phyloP scores from a whole-genome alignment of 2,888 invertebrate species.

The Drosophila lutescens region DNA sequence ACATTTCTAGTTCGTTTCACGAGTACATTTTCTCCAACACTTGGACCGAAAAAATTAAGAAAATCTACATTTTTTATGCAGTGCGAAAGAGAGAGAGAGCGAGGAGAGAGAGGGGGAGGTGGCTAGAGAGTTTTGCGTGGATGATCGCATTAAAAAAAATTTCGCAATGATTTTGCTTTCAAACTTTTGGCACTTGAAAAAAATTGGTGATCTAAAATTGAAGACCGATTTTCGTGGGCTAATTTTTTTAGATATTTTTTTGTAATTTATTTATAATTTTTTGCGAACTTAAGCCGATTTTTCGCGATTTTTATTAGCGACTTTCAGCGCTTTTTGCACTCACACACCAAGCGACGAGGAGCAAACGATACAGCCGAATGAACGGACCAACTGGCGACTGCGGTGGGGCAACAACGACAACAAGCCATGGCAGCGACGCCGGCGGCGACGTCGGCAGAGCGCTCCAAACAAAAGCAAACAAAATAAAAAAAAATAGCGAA shows the following conservation, averaged over 20 bases:
- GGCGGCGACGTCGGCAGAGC: conserved; percentile 26
- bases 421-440: conserved; percentile 26
- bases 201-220: not conserved
- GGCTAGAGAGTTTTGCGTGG: not conserved
- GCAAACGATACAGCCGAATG: conserved; percentile 81
- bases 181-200: conserved; percentile 19
- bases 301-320: conserved; percentile 3
- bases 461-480: conserved; percentile 76
- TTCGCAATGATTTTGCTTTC: not conserved
- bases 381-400: conserved; percentile 60
- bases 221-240: not conserved
- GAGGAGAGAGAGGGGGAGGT: not conserved
- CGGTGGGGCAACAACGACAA: conserved; percentile 38
- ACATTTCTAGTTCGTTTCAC: not conserved
- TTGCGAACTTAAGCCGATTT: not conserved
- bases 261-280: not conserved
- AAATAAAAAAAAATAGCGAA: conserved; percentile 52
- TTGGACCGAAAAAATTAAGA: not conserved
- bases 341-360: conserved; percentile 81
- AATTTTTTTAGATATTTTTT: not conserved
- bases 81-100: not conserved
- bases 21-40: not conserved
- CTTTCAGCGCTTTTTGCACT: conserved; percentile 56
- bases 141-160: conserved; percentile 10
- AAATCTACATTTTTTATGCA: not conserved